Percentiles rank a stretch among this genome's conserved stretches.
Conservation (phyloP, 2,797 vertebrate species). For the Gadopsis marmoratus region DNA sequence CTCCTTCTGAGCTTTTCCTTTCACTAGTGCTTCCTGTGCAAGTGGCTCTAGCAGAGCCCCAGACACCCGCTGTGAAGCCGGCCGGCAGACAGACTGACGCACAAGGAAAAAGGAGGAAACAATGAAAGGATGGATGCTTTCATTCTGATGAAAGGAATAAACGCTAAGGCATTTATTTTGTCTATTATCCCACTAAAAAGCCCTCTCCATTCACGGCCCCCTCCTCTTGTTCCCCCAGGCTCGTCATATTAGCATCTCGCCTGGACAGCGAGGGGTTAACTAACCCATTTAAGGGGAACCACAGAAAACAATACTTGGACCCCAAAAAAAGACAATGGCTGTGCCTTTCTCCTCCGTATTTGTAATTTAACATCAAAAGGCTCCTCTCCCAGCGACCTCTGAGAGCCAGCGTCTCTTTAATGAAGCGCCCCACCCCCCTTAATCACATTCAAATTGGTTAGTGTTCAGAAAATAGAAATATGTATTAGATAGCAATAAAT, state of each 20-base stretch:
- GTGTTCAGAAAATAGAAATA: conserved; percentile 99
- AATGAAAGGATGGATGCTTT: conserved; percentile 81
- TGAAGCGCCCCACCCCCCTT: conserved; percentile 92
- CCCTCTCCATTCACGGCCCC: conserved; percentile 73
- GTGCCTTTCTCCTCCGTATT: conserved; percentile 86
- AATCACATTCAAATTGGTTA: conserved; percentile 99
- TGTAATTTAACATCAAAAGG: conserved; percentile 93
- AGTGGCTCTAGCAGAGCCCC: conserved; percentile 47
- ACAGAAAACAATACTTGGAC: conserved; percentile 86
- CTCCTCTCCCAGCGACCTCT: conserved; percentile 88
- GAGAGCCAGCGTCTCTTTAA: conserved; percentile 88
- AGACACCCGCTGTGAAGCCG: conserved; percentile 67
- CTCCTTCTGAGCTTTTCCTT: conserved; percentile 58
- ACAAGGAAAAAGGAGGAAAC: conserved; percentile 72
- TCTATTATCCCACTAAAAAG: conserved; percentile 82
- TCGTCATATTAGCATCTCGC: conserved; percentile 81
- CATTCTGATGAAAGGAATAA: conserved; percentile 85
- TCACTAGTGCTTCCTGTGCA: conserved; percentile 54
- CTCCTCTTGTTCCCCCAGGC: conserved; percentile 62
- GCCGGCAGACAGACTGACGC: conserved; percentile 69
- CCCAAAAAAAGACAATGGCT: conserved; percentile 87
- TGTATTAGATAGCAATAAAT: conserved; percentile 99
- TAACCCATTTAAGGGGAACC: conserved; percentile 86
- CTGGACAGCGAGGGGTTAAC: conserved; percentile 84
- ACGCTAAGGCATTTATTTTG: conserved; percentile 81